Percentiles rank a stretch among this genome's conserved stretches.
These are phyloP conservation scores for Xenopus borealis DNA, from an alignment of 2,113 vertebrate species.

Conservation along the genomic window DNA sequence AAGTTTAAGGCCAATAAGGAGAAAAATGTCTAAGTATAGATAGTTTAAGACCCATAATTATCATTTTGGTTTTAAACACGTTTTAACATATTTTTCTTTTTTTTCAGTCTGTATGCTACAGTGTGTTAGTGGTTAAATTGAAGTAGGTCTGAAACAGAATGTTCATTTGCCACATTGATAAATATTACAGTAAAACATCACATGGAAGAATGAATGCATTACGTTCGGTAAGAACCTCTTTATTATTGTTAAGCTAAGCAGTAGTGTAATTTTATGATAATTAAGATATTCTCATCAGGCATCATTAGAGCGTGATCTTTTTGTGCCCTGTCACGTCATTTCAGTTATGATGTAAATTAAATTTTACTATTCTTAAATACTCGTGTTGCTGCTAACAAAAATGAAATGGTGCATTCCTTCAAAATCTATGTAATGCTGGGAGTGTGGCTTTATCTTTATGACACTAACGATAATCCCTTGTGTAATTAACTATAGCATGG, in stretches of 20 bases:
- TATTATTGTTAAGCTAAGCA: constrained; percentile 14
- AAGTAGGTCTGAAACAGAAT: neutral
- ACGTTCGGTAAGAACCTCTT: neutral
- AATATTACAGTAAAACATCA: neutral
- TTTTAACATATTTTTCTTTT: no score
- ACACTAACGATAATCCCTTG: constrained; percentile 80
- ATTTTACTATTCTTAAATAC: constrained; percentile 60
- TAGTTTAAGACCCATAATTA: no score
- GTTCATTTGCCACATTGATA: neutral
- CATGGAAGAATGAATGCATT: neutral
- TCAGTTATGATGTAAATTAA: constrained; percentile 52
- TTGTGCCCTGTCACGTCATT: constrained; percentile 45
- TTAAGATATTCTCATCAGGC: constrained; percentile 39
- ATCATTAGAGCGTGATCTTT: constrained; percentile 28
- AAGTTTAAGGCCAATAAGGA: no score
- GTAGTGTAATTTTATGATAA: constrained; percentile 23
- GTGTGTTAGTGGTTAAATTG: no score
- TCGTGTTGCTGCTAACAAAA: constrained; percentile 65
- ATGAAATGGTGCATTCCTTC: constrained; percentile 65
- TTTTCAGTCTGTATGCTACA: no score
- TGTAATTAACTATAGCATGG: constrained; percentile 80
- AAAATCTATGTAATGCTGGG: constrained; percentile 62
- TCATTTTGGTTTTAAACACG: no score
- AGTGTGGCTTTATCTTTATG: constrained; percentile 75
- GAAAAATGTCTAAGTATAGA: no score